phyloP scores from a whole-genome alignment of 1,140 invertebrate genomes.

The Caenorhabditis inopinata region DNA sequence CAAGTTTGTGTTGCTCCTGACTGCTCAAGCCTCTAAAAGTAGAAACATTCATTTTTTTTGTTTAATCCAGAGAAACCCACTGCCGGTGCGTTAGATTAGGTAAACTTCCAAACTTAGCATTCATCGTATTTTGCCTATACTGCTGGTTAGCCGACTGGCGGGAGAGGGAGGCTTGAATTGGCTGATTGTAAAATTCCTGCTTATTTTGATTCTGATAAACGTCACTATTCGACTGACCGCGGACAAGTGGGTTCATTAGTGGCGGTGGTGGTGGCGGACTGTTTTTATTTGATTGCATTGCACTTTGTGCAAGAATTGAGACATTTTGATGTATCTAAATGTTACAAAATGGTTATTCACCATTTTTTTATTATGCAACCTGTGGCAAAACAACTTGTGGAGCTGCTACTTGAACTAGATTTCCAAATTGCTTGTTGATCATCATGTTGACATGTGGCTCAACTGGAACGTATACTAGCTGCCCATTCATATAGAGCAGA shows the following conservation, averaged over 20 bases:
- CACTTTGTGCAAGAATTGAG: constrained; percentile 6
- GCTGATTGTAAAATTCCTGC: constrained; percentile 9
- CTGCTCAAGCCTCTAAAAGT: neutral
- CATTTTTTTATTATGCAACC: neutral
- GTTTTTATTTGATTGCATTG: neutral
- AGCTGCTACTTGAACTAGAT: neutral
- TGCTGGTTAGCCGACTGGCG: constrained; percentile 1
- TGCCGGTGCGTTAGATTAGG: constrained; percentile 20
- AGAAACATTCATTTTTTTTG: too few relatives aligned
- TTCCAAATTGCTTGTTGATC: constrained; percentile 41
- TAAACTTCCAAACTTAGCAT: constrained; percentile 15
- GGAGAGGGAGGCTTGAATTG: neutral
- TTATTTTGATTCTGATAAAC: neutral
- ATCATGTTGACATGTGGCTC: constrained; percentile 41
- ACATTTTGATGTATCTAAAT: neutral
- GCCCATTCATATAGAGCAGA: constrained; percentile 26
- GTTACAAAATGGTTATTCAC: neutral
- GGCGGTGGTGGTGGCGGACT: neutral
- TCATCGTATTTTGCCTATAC: neutral
- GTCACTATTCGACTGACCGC: neutral
- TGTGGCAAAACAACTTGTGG: neutral
- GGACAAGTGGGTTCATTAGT: neutral
- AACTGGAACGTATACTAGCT: constrained; percentile 35
- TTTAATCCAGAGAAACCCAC: neutral
- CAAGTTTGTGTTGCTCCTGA: constrained; percentile 21